Percentiles rank a stretch among this genome's conserved stretches.
phyloP scores from a whole-genome alignment of 2,888 invertebrate species.

The Fragum whitleyi region DNA sequence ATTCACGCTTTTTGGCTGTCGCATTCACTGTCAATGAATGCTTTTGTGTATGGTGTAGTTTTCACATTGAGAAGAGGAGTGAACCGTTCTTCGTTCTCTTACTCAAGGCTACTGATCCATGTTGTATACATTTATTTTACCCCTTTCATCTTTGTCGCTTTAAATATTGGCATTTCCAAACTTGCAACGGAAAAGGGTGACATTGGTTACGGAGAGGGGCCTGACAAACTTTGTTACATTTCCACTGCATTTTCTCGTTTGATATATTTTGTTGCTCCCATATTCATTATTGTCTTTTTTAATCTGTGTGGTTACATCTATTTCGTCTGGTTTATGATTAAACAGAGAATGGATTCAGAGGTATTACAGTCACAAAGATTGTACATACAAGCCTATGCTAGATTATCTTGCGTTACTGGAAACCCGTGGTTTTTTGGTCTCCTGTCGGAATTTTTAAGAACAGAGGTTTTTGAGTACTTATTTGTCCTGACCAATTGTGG shows the following conservation, averaged over 20 bases:
- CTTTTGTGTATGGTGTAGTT: slow-evolving; percentile 13
- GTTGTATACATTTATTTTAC: background rate
- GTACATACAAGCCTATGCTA: background rate
- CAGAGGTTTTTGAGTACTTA: background rate
- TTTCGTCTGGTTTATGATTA: slow-evolving; percentile 7
- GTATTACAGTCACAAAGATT: background rate
- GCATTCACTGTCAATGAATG: slow-evolving; percentile 1
- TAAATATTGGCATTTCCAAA: background rate
- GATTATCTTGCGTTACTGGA: slow-evolving; percentile 9
- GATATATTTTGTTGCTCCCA: background rate
- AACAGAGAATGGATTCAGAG: background rate
- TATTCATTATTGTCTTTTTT: background rate
- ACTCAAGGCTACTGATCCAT: background rate
- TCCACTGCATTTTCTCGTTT: background rate
- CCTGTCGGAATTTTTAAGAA: background rate
- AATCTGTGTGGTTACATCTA: background rate
- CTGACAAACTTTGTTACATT: slow-evolving; percentile 1
- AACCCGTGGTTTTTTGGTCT: slow-evolving; percentile 2
- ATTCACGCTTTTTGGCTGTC: background rate
- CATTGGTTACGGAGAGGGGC: slow-evolving; percentile 2
- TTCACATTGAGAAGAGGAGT: background rate
- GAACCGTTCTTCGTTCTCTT: background rate
- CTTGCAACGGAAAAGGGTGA: background rate
- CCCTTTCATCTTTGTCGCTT: background rate
- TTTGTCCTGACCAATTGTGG: slow-evolving; percentile 6